Evolutionary conservation across 2,797 vertebrate genomes (phyloP), one percentile per base, ranked within the genome.

Genomic region (Macropus fuliginosus): DNA sequence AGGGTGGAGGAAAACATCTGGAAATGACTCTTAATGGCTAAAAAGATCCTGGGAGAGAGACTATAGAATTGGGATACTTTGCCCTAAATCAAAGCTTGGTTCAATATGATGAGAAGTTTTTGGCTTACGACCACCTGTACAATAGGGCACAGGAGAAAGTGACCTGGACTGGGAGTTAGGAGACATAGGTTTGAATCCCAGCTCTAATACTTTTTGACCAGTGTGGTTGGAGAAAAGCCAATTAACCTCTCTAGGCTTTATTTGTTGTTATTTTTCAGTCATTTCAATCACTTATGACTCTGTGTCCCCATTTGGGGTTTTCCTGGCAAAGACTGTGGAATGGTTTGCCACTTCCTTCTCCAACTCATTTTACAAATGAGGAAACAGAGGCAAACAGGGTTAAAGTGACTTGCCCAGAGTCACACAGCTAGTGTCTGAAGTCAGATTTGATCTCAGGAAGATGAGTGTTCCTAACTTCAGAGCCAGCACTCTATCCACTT

Each of bases 11-110:
- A 54, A 54, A 55, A 5, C 31, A 46, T 40, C 55, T 14, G 52
- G 0, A 91, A 56, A 95, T 29, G 56, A 94, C 62, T 95, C 5
- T 81, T 54, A 94, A 90, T 55, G n/a, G 66, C 62, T 94, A 55
- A 54, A 97, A 95, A 95, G 55, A 55, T 40, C 4, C 28, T 50
- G 54, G 40, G 54, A 81, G 50, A 13, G 40, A 55, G 40, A 46
- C 54, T 28, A 56, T 21, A 55, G 34, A 90, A 89, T 59, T 74
- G 56, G 34, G 57, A 62, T n/a, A n/a, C 55, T 87, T 29, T 14
- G 2, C 31, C 31, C 5, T 21, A n/a, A 28, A 27, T 54, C 50
- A 92, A 3, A 27, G 4, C 56, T 27, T 18, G 27, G 6, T 56
- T 29, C n/a, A 28, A 46, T 54, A 16, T 56, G 66, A 21, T 40